Evolutionary conservation across 2,797 vertebrate genomes (phyloP).

Genomic region (Leptodactylus fallax): DNA sequence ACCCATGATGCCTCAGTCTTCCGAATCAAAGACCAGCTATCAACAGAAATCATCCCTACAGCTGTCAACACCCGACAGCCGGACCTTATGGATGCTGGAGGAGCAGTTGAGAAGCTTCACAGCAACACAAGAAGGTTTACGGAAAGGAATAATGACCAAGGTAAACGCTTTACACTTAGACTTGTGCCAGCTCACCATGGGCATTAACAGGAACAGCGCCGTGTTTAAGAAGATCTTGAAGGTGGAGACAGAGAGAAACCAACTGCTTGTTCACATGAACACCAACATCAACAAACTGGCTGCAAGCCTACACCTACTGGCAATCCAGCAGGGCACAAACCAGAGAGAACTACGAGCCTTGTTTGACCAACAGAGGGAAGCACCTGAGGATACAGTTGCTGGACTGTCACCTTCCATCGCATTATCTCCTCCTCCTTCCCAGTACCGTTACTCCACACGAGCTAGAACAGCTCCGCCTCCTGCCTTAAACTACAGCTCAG

Average conservation of each 20-base stretch:
- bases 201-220: conserved; percentile 1
- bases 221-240: conserved; percentile 37
- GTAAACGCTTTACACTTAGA: conserved; percentile 35
- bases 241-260: conserved; percentile 46
- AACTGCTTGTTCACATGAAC: conserved; percentile 38
- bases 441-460: conserved; percentile 19
- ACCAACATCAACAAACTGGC: conserved; percentile 34
- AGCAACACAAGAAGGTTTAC: conserved; percentile 3
- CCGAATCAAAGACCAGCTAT: background rate
- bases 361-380: background rate
- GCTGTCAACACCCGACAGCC: background rate
- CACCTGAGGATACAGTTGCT: background rate
- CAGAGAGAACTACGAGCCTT: background rate
- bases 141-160: conserved; percentile 34
- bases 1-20: background rate
- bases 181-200: conserved; percentile 34
- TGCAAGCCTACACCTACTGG: conserved; percentile 20
- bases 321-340: conserved; percentile 22
- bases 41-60: background rate
- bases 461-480: conserved; percentile 1
- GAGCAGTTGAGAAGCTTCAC: conserved; percentile 21
- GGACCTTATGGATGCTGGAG: background rate
- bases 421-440: conserved; percentile 1
- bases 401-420: background rate
- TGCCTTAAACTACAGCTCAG: background rate